These are phyloP conservation scores for Thunnus thynnus DNA, from an alignment of 2,113 vertebrate species.

Conservation along the genomic window DNA sequence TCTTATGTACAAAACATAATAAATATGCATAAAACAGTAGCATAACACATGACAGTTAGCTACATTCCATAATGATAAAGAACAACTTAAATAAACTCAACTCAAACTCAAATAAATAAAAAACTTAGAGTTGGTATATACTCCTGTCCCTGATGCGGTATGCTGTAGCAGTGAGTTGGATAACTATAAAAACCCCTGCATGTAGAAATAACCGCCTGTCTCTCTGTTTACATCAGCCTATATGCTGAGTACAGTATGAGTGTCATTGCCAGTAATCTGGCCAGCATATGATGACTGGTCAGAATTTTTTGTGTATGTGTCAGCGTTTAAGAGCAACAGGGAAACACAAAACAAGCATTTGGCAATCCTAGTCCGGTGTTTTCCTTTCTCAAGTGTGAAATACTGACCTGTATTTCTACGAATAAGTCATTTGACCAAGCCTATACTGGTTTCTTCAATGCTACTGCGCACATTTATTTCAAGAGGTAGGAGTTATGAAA, in stretches of 20 bases:
- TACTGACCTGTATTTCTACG: not conserved
- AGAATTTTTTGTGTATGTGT: constrained; percentile 19
- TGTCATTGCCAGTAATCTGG: constrained; percentile 46
- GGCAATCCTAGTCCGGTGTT: not conserved
- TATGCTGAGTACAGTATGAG: not conserved
- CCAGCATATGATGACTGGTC: constrained; percentile 23
- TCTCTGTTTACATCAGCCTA: constrained; percentile 36
- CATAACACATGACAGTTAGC: not conserved
- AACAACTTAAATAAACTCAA: not conserved
- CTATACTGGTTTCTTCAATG: too few relatives aligned
- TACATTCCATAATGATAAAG: not conserved
- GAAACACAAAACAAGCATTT: constrained; percentile 6
- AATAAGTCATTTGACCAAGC: not conserved
- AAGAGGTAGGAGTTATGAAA: not conserved
- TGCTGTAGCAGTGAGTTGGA: not conserved
- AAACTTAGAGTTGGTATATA: not conserved
- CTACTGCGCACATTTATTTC: not conserved
- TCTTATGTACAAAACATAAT: too few relatives aligned
- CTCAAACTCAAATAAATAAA: too few relatives aligned
- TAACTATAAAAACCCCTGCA: constrained; percentile 37
- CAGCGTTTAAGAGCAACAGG: not conserved
- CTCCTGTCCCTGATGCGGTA: not conserved
- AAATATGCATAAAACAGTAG: too few relatives aligned
- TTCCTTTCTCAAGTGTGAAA: constrained; percentile 13
- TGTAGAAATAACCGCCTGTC: constrained; percentile 27